phyloP scores from a whole-genome alignment of 2,113 vertebrate genomes.

The Cacatua alba region DNA sequence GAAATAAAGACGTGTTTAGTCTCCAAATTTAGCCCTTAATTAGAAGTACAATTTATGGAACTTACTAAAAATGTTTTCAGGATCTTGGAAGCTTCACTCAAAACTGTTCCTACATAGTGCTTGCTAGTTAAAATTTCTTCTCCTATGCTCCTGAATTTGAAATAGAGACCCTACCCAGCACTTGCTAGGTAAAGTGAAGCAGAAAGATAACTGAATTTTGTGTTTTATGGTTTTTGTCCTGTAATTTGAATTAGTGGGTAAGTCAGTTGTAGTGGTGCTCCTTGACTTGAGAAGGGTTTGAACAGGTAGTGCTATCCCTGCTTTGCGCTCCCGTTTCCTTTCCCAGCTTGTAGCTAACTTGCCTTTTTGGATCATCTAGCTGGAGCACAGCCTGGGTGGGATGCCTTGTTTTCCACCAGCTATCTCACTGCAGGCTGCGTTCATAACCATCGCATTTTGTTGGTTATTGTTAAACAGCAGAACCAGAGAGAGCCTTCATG shows the following conservation, averaged over 20 bases:
- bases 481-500: not conserved
- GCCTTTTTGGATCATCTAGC: not conserved
- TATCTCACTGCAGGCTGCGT: not conserved
- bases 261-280: not conserved
- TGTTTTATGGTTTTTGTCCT: not conserved
- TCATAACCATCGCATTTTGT: accelerated
- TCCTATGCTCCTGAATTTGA: not conserved
- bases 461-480: not conserved
- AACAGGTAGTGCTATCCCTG: not conserved
- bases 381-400: not conserved
- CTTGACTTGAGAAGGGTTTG: not conserved
- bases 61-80: not conserved
- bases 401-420: not conserved
- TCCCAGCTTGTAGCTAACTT: not conserved
- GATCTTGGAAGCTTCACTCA: not conserved
- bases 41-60: constrained; percentile 16
- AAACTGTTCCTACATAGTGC: not conserved
- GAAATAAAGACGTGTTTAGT: constrained; percentile 43
- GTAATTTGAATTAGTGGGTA: not conserved
- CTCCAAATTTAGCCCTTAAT: constrained; percentile 35
- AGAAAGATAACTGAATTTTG: not conserved
- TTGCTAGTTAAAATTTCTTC: not conserved
- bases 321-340: accelerated
- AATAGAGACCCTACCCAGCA: not conserved
- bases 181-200: not conserved